Conservation (phyloP, 2,888 invertebrate genomes). For the Druceiella hillmani region DNA sequence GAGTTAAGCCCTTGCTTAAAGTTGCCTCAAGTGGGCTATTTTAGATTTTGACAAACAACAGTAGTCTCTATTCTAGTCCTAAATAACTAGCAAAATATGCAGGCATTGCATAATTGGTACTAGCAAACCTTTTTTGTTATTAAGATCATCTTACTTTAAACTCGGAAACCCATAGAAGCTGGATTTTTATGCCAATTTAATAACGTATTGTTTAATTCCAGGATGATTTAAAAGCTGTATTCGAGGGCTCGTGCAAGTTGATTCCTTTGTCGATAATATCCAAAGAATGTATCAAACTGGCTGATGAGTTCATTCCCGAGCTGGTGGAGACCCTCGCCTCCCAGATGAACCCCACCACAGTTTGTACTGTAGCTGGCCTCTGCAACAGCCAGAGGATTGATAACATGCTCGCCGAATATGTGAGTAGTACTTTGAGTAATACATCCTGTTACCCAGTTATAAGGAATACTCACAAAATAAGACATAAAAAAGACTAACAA, state of each 20-base stretch:
- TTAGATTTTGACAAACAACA: no score
- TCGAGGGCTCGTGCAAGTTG: slow-evolving; percentile 81
- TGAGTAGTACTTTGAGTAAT: slow-evolving; percentile 29
- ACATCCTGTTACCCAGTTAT: slow-evolving; percentile 2
- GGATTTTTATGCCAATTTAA: no score
- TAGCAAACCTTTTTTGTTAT: no score
- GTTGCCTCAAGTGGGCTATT: no score
- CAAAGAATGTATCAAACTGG: slow-evolving; percentile 71
- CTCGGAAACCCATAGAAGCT: no score
- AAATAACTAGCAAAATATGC: no score
- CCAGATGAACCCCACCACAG: slow-evolving; percentile 85
- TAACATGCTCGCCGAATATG: slow-evolving; percentile 52
- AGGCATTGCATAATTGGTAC: no score
- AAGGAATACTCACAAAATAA: slow-evolving; percentile 9
- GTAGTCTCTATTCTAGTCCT: no score
- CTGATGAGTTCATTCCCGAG: slow-evolving; percentile 83
- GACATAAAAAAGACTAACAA: slow-evolving; percentile 19
- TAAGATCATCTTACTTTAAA: no score
- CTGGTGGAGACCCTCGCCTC: slow-evolving; percentile 82
- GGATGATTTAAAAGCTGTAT: slow-evolving; percentile 79
- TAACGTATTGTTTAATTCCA: slow-evolving; percentile 39
- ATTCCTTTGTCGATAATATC: slow-evolving; percentile 69
- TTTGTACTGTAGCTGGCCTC: slow-evolving; percentile 82
- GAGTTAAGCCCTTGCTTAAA: no score
- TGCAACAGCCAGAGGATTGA: slow-evolving; percentile 76